Conservation (phyloP, 2,888 invertebrate genomes). For the Mamestra brassicae region DNA sequence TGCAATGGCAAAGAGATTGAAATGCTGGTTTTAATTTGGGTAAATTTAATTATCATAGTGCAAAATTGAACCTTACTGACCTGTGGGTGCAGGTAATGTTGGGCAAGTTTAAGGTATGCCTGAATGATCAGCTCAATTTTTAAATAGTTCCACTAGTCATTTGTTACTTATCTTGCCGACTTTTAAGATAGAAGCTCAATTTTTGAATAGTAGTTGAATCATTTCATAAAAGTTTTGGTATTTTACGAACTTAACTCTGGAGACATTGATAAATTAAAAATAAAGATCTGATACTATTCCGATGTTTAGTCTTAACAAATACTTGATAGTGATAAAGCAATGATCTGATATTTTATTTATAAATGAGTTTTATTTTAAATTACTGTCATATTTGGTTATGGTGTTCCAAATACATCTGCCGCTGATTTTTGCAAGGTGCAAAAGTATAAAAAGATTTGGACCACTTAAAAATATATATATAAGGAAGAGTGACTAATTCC, state of each 20-base stretch:
- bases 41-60: background rate
- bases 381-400: too few species aligned
- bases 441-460: background rate
- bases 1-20: background rate
- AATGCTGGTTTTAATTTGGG: background rate
- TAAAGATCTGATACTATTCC: background rate
- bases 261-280: background rate
- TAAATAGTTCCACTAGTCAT: constrained; percentile 28
- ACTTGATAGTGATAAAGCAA: background rate
- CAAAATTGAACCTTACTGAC: background rate
- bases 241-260: background rate
- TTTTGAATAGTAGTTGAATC: constrained; percentile 29
- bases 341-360: constrained; percentile 2
- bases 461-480: too few species aligned
- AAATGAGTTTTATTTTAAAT: background rate
- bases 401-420: background rate
- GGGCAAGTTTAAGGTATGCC: background rate
- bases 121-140: constrained; percentile 46
- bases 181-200: constrained; percentile 34
- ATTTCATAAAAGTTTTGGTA: background rate
- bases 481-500: too few species aligned
- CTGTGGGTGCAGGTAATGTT: background rate
- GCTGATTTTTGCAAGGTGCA: background rate
- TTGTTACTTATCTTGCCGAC: constrained; percentile 27
- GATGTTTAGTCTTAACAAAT: background rate